Evolutionary conservation across 2,888 invertebrate genomes (phyloP).

Genomic region (Lutraria lutraria): DNA sequence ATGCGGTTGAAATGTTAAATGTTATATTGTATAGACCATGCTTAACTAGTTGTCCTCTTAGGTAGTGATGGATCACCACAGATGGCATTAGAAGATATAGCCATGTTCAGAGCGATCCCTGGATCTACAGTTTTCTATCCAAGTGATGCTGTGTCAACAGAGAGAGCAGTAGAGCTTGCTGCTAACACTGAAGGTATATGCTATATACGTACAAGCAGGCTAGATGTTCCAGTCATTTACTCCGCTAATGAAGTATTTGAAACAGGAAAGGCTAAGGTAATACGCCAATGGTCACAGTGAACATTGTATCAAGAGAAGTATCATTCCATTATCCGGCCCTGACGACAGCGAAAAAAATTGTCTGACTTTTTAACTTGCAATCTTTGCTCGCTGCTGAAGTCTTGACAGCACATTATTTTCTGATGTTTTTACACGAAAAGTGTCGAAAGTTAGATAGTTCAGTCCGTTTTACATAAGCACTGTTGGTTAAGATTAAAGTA

Average conservation of each 20-base stretch:
- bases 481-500: too few relatives aligned
- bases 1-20: slow-evolving; percentile 86
- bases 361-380: too few relatives aligned
- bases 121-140: slow-evolving; percentile 91
- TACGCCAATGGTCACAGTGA: slow-evolving; percentile 93
- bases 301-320: too few relatives aligned
- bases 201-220: slow-evolving; percentile 98
- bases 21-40: too few relatives aligned
- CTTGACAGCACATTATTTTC: too few relatives aligned
- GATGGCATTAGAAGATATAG: slow-evolving; percentile 99
- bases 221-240: slow-evolving; percentile 95
- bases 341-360: slow-evolving; percentile 57
- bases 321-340: too few relatives aligned
- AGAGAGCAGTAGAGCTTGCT: slow-evolving; percentile 97
- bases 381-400: too few relatives aligned
- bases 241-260: slow-evolving; percentile 93
- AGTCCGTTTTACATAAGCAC: too few relatives aligned
- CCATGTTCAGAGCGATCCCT: slow-evolving; percentile 97
- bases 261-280: slow-evolving; percentile 89
- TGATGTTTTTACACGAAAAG: too few relatives aligned
- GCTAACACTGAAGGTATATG: slow-evolving; percentile 98
- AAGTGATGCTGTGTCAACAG: slow-evolving; percentile 96
- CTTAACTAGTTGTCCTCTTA: slow-evolving; percentile 58
- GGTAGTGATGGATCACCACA: slow-evolving; percentile 98
- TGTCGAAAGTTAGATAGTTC: too few relatives aligned